Evolutionary conservation across 2,113 vertebrate species (phyloP).

Genomic region (Gadus chalcogrammus): DNA sequence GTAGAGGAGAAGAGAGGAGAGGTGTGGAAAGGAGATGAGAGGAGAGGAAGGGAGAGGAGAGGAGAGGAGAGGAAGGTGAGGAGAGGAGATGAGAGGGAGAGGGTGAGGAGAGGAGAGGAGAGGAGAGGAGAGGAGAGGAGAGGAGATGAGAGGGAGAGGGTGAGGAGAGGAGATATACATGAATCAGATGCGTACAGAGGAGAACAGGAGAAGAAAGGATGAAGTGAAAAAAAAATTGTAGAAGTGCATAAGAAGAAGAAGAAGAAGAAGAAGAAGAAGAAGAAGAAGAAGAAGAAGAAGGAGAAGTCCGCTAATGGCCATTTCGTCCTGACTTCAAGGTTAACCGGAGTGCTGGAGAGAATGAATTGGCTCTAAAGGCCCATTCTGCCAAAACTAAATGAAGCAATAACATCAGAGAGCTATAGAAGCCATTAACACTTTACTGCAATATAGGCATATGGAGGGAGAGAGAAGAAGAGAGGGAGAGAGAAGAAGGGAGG

Average conservation of each 20-base stretch:
- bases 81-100: background rate
- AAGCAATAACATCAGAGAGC: slow-evolving; percentile 69
- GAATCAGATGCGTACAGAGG: background rate
- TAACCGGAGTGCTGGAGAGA: slow-evolving; percentile 64
- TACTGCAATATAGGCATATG: slow-evolving; percentile 33
- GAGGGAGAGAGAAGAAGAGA: too few relatives aligned
- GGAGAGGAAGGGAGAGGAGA: background rate
- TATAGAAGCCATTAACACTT: slow-evolving; percentile 68
- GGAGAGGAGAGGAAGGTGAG: background rate
- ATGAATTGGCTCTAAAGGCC: slow-evolving; percentile 70
- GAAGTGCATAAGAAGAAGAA: slow-evolving; percentile 4
- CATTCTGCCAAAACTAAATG: slow-evolving; percentile 71
- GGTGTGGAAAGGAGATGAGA: background rate
- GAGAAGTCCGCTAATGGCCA: slow-evolving; percentile 37
- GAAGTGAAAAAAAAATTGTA: background rate
- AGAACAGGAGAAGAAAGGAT: background rate
- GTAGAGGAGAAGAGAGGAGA: background rate
- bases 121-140: background rate
- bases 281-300: slow-evolving; percentile 9
- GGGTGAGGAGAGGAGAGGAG: background rate
- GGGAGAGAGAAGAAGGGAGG: background rate
- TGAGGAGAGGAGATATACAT: background rate
- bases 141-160: background rate
- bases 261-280: too few relatives aligned
- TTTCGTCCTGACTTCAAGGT: slow-evolving; percentile 53